Percentiles rank a stretch among this genome's conserved stretches.
These are phyloP conservation scores for Sitophilus oryzae DNA, from an alignment of 1,140 invertebrate genomes.

Conservation along the genomic window DNA sequence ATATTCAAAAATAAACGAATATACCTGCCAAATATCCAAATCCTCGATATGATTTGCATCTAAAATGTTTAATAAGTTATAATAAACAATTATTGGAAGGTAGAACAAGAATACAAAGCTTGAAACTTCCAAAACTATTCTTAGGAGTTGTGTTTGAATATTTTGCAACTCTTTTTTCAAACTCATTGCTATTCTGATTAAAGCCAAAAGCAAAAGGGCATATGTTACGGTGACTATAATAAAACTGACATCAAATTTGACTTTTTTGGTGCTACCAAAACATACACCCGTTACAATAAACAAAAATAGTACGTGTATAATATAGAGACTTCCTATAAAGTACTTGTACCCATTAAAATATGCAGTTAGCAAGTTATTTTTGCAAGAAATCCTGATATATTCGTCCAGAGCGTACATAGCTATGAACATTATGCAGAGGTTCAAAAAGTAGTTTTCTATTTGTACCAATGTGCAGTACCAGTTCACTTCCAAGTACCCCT, in stretches of 20 bases:
- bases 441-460: slow-evolving; percentile 19
- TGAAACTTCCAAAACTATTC: neutral
- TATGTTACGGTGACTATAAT: neutral
- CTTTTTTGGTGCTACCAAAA: neutral
- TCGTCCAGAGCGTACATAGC: slow-evolving; percentile 18
- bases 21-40: slow-evolving; percentile 2
- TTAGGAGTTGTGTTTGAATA: neutral
- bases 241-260: slow-evolving; percentile 7
- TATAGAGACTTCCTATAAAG: slow-evolving; percentile 2
- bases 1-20: slow-evolving; percentile 19
- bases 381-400: slow-evolving; percentile 4
- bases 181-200: neutral
- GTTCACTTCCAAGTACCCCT: neutral
- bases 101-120: slow-evolving; percentile 4
- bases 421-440: slow-evolving; percentile 11
- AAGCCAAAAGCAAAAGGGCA: neutral
- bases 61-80: slow-evolving; percentile 15
- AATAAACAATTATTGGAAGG: slow-evolving; percentile 16
- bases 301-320: slow-evolving; percentile 2
- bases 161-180: neutral
- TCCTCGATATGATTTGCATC: slow-evolving; percentile 1
- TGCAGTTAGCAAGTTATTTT: slow-evolving; percentile 10
- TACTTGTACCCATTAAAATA: slow-evolving; percentile 15
- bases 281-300: slow-evolving; percentile 10
- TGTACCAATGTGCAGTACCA: slow-evolving; percentile 22